Percentiles rank a stretch among this genome's conserved stretches.
phyloP scores from a whole-genome alignment of 1,140 invertebrate species.

The Drosophila melanogaster region Release_6_plus_ISO1_MT NT_033779.5:21903001-21903500 shows the following conservation, averaged over 20 bases:
- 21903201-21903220: no score
- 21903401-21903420: conserved; percentile 57
- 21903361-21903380: conserved; percentile 61
- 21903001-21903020: no score
- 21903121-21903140: no score
- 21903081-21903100: no score
- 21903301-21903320: conserved; percentile 55
- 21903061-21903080: no score
- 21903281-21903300: not conserved
- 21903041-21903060: no score
- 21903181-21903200: no score
- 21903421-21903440: conserved; percentile 56
- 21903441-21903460: conserved; percentile 54
- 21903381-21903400: conserved; percentile 27
- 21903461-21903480: conserved; percentile 22
- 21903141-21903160: no score
- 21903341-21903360: conserved; percentile 21
- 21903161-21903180: no score
- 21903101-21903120: no score
- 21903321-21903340: conserved; percentile 50
- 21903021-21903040: no score
- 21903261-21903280: conserved; percentile 61
- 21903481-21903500: not conserved
- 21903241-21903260: conserved; percentile 13
- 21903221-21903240: not conserved